These are phyloP conservation scores for Delphinapterus leucas DNA, from an alignment of 2,113 vertebrate genomes.

Conservation along the genomic window DNA sequence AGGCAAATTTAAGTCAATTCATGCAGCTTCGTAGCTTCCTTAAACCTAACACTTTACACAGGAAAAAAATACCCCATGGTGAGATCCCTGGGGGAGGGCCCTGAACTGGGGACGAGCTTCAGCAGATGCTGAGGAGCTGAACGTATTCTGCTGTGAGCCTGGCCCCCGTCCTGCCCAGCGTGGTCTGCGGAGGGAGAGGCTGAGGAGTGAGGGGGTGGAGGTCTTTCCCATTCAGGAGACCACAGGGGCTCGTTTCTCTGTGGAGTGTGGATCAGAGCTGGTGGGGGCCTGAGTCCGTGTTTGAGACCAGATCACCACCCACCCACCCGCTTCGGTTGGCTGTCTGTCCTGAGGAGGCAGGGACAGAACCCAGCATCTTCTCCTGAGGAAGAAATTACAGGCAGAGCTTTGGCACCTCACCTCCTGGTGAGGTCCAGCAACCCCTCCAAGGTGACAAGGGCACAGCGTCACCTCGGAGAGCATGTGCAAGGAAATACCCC, in stretches of 20 bases:
- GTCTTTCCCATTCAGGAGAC: neutral
- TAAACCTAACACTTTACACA: neutral
- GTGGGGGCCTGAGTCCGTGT: neutral
- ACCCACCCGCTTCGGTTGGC: neutral
- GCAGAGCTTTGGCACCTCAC: neutral
- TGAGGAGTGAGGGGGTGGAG: accelerated
- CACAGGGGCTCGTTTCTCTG: neutral
- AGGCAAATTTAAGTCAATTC: neutral
- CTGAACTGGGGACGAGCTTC: neutral
- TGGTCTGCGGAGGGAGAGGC: neutral
- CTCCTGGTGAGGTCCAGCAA: neutral
- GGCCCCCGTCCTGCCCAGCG: neutral
- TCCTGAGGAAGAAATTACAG: neutral
- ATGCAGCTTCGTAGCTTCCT: neutral
- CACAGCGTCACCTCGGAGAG: neutral
- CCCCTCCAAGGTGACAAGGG: neutral
- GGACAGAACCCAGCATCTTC: neutral
- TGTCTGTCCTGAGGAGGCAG: neutral
- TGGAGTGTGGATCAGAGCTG: neutral
- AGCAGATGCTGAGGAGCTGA: neutral
- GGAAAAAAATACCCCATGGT: neutral
- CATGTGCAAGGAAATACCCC: neutral
- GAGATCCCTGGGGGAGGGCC: neutral
- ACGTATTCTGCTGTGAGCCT: accelerated
- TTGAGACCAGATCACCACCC: neutral